These are phyloP conservation scores for Strix uralensis DNA, from an alignment of 2,113 vertebrate genomes.

Conservation along the genomic window DNA sequence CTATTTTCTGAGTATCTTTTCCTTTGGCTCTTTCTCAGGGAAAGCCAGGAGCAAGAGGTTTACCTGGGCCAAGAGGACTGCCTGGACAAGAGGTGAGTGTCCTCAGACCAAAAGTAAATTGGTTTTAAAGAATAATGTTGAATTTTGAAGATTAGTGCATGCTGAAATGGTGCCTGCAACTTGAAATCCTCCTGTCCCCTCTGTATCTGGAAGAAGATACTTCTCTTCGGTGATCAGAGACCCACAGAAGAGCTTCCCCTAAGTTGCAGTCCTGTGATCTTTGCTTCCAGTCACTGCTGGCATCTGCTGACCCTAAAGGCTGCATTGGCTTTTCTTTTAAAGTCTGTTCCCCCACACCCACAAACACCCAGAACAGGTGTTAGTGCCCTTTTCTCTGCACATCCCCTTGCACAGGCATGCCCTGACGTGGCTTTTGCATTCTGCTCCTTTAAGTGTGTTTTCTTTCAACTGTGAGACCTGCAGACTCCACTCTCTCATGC, in stretches of 20 bases:
- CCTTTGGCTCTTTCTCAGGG: slow-evolving; percentile 78
- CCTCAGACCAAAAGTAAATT: background rate
- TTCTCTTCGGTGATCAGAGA: background rate
- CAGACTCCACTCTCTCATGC: background rate
- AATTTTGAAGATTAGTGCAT: background rate
- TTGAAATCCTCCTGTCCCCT: background rate
- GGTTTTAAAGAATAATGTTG: background rate
- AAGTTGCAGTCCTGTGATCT: background rate
- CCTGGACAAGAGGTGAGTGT: slow-evolving; percentile 88
- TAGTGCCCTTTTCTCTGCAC: background rate
- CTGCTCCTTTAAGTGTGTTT: background rate
- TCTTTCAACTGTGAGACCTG: background rate
- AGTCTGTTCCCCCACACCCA: background rate
- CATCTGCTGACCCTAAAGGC: background rate
- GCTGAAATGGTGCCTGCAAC: background rate
- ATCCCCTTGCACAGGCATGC: background rate
- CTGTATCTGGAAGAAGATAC: background rate
- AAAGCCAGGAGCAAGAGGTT: slow-evolving; percentile 88
- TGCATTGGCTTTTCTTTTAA: background rate
- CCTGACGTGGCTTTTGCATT: background rate
- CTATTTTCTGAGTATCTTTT: slow-evolving; percentile 52
- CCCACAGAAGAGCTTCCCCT: background rate
- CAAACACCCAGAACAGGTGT: background rate
- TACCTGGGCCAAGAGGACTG: slow-evolving; percentile 90
- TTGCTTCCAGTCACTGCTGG: background rate